Base-by-base conservation (phyloP, 2,888 invertebrate species). In the Lagria hirta region DNA sequence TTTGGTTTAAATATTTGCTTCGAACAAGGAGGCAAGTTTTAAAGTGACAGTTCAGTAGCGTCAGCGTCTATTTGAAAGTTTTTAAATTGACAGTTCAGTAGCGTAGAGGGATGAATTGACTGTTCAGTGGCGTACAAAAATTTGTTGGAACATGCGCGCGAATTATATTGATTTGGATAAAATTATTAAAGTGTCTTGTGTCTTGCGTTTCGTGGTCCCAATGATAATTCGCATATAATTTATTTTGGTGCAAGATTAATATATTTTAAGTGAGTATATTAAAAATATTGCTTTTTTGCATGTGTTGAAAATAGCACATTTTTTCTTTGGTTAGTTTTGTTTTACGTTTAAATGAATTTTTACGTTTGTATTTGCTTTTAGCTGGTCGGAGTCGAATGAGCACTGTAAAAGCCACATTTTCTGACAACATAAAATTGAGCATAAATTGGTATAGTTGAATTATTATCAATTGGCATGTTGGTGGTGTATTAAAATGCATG, bases 351-450 rank as follows among this genome's bases (percentile, higher is more conserved):
- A 24, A n/a, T 3, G 8, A 13, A 23, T 16, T 23, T 24, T 30
- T 32, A 36, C 30, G 20, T 23, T 32, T 36, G 21, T 46, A 50
- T 48, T 54, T 55, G 59, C 54, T 58, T 60, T 51, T 58, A 58
- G 52, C 50, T 52, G n/a, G n/a, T n/a, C n/a, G n/a, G n/a, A n/a
- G 51, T 55, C 59, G 60, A 66, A 73, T 72, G 73, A 69, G 66
- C 69, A 68, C 70, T 62, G 63, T 73, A 60, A 72, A 71, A 70
- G 73, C 73, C 59, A 69, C 72, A 61, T 73, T 73, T 70, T 68
- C 71, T 62, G 72, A 73, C 65, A 69, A 71, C 70, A 66, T 72
- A 62, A 71, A 71, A 65, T 70, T 73, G 66, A 71, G 62, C 58
- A 70, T 73, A 62, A 65, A 69, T 72, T 73, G 73, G 73, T 73